Evolutionary conservation across 2,113 vertebrate species (phyloP).

Genomic region (Epinephelus fuscoguttatus): DNA sequence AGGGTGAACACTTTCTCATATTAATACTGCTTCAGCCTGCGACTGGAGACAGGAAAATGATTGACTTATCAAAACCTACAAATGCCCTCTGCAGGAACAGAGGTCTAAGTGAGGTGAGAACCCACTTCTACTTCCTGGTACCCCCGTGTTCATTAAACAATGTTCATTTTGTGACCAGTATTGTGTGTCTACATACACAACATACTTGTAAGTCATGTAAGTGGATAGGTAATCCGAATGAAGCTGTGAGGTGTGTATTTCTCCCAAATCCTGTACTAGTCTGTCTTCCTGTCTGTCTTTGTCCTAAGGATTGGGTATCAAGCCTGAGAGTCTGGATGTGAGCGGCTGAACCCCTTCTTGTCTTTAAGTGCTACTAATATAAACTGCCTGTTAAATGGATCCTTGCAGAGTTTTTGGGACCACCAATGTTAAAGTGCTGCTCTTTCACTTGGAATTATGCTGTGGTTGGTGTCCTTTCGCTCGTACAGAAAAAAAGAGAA

Average conservation of each 20-base stretch:
- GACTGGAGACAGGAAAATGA: slow-evolving; percentile 38
- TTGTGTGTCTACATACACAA: not conserved
- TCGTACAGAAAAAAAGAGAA: slow-evolving; percentile 60
- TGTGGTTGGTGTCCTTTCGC: slow-evolving; percentile 67
- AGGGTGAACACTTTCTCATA: slow-evolving; percentile 73
- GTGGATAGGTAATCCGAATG: not conserved
- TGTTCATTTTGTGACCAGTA: slow-evolving; percentile 8
- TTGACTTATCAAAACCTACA: slow-evolving; percentile 43
- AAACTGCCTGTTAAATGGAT: slow-evolving; percentile 79
- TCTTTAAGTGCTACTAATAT: slow-evolving; percentile 80
- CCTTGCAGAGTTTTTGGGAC: slow-evolving; percentile 73
- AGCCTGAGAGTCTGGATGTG: slow-evolving; percentile 38
- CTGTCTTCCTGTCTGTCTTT: slow-evolving; percentile 20
- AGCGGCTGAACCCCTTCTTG: slow-evolving; percentile 57
- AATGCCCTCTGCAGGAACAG: slow-evolving; percentile 20
- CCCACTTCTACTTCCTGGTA: not conserved
- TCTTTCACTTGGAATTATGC: slow-evolving; percentile 78
- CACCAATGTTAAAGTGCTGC: slow-evolving; percentile 77
- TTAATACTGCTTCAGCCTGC: slow-evolving; percentile 61
- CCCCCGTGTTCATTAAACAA: not conserved
- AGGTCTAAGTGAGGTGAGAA: not conserved
- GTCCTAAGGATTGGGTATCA: slow-evolving; percentile 51
- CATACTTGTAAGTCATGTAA: not conserved
- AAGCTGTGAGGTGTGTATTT: slow-evolving; percentile 3
- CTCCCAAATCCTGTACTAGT: not conserved